A percentile compares a stretch with the other conserved stretches of the same genome.
phyloP scores from a whole-genome alignment of 2,113 vertebrate genomes.

The Sus scrofa region T2T-Sscrofa CM000816.6:69511001-69511500 shows the following conservation, averaged over 20 bases:
- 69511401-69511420: not conserved
- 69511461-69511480: not conserved
- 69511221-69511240: too few species aligned
- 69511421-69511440: not conserved
- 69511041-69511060: not conserved
- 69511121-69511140: not conserved
- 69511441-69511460: not conserved
- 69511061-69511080: not conserved
- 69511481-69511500: constrained; percentile 3
- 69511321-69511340: not conserved
- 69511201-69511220: too few species aligned
- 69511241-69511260: too few species aligned
- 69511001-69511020: not conserved
- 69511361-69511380: not conserved
- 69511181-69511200: too few species aligned
- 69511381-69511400: not conserved
- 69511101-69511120: not conserved
- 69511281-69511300: too few species aligned
- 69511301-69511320: not conserved
- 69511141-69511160: not conserved
- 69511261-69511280: too few species aligned
- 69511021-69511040: not conserved
- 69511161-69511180: not conserved
- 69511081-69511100: not conserved
- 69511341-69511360: not conserved